These are phyloP conservation scores for Macrosteles quadrilineatus DNA, from an alignment of 1,140 invertebrate genomes.

Conservation along the genomic window DNA sequence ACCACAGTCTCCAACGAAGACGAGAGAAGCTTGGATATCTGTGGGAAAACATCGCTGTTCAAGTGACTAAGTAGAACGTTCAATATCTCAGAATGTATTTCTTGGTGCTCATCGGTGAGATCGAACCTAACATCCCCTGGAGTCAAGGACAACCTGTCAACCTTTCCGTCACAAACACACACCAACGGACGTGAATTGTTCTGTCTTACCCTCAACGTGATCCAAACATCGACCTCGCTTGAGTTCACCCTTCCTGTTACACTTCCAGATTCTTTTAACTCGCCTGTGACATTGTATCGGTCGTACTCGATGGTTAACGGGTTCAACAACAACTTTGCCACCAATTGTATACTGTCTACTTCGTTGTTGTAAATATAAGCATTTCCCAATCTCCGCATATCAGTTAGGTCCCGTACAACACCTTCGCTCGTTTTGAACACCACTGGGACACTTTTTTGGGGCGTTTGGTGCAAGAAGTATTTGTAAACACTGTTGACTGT, in stretches of 20 bases:
- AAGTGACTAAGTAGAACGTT: neutral
- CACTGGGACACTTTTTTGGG: neutral
- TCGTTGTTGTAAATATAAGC: constrained; percentile 1
- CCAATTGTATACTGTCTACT: neutral
- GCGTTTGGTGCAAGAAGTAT: neutral
- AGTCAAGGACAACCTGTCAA: neutral
- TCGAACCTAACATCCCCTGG: neutral
- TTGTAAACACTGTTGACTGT: neutral
- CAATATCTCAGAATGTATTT: neutral
- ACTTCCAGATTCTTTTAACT: neutral
- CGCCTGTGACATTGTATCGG: neutral
- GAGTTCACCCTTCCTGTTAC: neutral
- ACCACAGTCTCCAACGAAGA: neutral
- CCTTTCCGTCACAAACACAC: neutral
- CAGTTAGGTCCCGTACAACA: neutral
- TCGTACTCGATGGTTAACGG: neutral
- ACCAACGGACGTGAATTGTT: neutral
- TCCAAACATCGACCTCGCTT: neutral
- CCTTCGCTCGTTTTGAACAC: neutral
- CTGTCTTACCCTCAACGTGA: neutral
- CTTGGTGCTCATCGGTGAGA: neutral
- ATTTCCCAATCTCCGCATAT: neutral
- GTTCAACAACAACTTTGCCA: neutral
- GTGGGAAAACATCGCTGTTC: neutral
- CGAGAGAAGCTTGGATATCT: neutral